Evolutionary conservation across 2,113 vertebrate genomes (phyloP), one percentile per base, ranked within the genome.

Genomic region (Setophaga kirtlandii): DNA sequence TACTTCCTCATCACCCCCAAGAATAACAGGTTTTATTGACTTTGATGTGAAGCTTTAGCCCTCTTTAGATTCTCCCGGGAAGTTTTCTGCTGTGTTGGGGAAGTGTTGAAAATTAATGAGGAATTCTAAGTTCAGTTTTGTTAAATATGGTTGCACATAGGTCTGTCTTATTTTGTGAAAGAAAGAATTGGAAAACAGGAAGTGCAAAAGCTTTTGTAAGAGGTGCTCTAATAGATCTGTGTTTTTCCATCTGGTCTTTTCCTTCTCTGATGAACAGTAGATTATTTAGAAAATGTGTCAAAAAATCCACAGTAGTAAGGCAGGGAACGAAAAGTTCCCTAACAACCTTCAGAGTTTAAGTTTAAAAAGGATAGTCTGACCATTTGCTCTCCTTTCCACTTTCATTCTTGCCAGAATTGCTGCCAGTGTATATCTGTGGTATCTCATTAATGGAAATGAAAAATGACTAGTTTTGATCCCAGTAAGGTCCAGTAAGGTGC

Each of bases 401-500:
- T 87, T 93, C 52, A 82, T 84, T 87, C 44, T 87, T 95, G 21
- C 44, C 9, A 6, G 78, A 91, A 79, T 82, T 89, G 44, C 58
- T 93, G 49, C 21, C 21, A 37, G 11, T 89, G 62, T 89, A 41
- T 91, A 41, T 70, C 70, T 81, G 11, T 37, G n/a, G 49, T 91
- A 73, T 82, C 65, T 84, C 62, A 94, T 87, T 91, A 94, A 93
- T 49, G 31, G 52, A 93, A 93, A 91, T 49, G 41, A 91, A 94
- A 95, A 95, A 87, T 85, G 30, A 37, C 78, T 91, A 73, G 44
- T 90, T 96, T 95, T 94, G 84, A 84, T 93, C 70, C 65, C 70
- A 60, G 30, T 60, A 58, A 94, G 30, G 62, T 87, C 74, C 60
- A 53, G 35, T 76, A 53, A 93, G 27, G 62, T 87, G 49, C 39